Evolutionary conservation across 2,797 vertebrate genomes (phyloP).

Genomic region (Anguilla obscura): DNA sequence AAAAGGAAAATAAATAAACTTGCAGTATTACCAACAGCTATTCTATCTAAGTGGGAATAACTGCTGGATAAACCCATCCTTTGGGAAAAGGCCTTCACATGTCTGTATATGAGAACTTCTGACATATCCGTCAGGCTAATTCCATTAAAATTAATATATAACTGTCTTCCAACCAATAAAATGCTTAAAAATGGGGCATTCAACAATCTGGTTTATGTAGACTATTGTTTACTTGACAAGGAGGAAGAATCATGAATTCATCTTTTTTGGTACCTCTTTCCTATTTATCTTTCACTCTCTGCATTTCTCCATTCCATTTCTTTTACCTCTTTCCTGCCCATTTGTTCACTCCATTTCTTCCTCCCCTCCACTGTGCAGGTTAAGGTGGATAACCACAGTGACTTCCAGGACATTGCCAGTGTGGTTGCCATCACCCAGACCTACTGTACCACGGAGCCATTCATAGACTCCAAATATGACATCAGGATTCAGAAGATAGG

Average conservation of each 20-base stretch:
- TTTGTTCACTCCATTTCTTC: neutral
- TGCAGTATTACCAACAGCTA: no score
- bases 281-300: neutral
- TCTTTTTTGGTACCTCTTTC: neutral
- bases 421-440: constrained; percentile 98
- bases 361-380: constrained; percentile 71
- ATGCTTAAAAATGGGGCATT: neutral
- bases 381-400: constrained; percentile 96
- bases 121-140: no score
- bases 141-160: no score
- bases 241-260: no score
- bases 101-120: no score
- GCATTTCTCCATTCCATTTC: neutral
- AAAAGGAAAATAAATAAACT: no score
- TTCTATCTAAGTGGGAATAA: no score
- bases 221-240: no score
- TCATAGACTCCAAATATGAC: constrained; percentile 96
- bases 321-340: neutral
- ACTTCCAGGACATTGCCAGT: constrained; percentile 99
- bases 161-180: neutral
- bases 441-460: constrained; percentile 96
- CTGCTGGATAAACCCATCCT: no score
- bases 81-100: no score
- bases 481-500: constrained; percentile 98
- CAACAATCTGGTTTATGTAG: neutral